Evolutionary conservation across 2,888 invertebrate species (phyloP).

Genomic region (Harpagoxenus sublaevis): DNA sequence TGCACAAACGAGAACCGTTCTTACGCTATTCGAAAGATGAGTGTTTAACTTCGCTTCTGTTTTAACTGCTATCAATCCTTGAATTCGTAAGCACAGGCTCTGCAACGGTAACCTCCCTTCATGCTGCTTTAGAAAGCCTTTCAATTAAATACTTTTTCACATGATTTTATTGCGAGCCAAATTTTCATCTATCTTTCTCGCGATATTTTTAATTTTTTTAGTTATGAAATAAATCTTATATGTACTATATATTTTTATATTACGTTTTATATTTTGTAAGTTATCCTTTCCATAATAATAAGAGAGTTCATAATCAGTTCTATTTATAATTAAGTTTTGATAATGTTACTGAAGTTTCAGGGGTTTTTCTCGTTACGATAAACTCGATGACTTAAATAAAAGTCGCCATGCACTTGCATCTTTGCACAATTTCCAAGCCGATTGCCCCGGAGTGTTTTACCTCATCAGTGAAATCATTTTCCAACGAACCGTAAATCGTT

Average conservation of each 20-base stretch:
- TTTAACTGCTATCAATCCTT: conserved; percentile 12
- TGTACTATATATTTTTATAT: neutral
- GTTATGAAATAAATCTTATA: neutral
- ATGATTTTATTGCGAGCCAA: neutral
- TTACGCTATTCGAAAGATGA: neutral
- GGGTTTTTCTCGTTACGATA: neutral
- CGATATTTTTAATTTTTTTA: neutral
- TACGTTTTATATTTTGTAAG: neutral
- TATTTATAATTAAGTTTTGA: neutral
- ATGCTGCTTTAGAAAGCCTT: neutral
- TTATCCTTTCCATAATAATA: neutral
- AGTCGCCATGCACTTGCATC: neutral
- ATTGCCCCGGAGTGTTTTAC: conserved; percentile 15
- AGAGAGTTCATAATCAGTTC: neutral
- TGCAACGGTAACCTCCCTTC: neutral
- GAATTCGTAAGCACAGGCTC: neutral
- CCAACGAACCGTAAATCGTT: conserved; percentile 18
- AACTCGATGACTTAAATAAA: neutral
- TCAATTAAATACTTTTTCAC: neutral
- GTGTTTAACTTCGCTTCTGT: conserved; percentile 42
- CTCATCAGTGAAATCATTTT: conserved; percentile 48
- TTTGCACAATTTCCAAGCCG: neutral
- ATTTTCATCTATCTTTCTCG: neutral
- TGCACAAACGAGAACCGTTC: conserved; percentile 2
- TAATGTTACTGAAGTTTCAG: neutral